Conservation (phyloP, 2,113 vertebrate species). For the Psittacula cyanocephala region DNA sequence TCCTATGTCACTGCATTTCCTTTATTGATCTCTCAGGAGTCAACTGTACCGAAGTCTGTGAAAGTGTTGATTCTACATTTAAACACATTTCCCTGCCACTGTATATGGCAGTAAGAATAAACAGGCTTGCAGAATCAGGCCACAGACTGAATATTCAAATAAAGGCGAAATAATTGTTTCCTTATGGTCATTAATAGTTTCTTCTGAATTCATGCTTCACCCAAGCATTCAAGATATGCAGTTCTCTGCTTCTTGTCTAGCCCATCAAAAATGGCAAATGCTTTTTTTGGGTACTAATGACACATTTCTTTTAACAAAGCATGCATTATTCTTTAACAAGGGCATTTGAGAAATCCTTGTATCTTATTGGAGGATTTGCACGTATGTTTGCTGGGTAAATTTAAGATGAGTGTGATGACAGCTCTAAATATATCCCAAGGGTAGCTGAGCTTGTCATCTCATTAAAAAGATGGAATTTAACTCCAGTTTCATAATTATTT, state of each 20-base stretch:
- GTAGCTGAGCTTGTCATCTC: rapidly evolving
- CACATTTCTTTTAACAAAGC: neutral
- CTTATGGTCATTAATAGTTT: slow-evolving; percentile 21
- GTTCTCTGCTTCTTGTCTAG: neutral
- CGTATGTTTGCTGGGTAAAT: neutral
- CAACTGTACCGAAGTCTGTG: neutral
- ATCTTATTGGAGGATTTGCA: neutral
- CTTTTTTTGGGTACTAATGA: neutral
- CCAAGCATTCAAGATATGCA: slow-evolving; percentile 11
- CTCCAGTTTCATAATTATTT: neutral
- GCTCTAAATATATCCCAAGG: neutral
- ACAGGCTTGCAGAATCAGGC: slow-evolving; percentile 10
- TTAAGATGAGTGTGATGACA: neutral
- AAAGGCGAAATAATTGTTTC: slow-evolving; percentile 31
- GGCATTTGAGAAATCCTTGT: neutral
- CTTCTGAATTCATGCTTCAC: neutral
- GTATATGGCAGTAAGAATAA: neutral
- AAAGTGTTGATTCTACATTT: slow-evolving; percentile 21
- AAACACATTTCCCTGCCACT: neutral
- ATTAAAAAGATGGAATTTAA: neutral
- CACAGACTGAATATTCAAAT: slow-evolving; percentile 9
- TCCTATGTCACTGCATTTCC: slow-evolving; percentile 15
- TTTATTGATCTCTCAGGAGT: slow-evolving; percentile 28
- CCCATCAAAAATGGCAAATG: neutral
- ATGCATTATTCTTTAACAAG: neutral